Percentiles rank a stretch among this genome's conserved stretches.
Evolutionary conservation across 1,140 invertebrate genomes (phyloP).

Genomic region (Cherax quadricarinatus): DNA sequence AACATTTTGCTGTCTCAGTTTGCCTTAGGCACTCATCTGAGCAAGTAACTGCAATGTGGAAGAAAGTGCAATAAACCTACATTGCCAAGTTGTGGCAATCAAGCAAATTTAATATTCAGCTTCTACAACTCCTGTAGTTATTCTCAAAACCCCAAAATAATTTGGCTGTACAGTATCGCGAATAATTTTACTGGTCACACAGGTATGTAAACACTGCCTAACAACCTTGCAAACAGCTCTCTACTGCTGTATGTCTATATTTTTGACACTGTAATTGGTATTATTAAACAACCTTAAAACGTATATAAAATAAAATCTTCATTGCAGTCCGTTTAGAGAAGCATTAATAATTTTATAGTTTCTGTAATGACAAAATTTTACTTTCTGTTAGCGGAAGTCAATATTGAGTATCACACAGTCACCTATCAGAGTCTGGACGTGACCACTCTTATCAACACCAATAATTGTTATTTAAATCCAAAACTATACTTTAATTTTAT

Average conservation of each 20-base stretch:
- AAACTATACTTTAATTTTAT: no score
- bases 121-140: neutral
- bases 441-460: no score
- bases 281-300: neutral
- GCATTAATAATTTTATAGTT: neutral
- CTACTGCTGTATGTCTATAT: neutral
- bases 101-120: neutral
- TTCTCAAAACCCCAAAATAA: neutral
- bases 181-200: neutral
- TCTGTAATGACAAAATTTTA: neutral
- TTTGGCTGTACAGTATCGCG: neutral
- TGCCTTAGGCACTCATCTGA: neutral
- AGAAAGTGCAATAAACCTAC: neutral
- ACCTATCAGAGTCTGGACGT: no score
- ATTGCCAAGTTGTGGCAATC: neutral
- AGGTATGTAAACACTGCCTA: neutral
- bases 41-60: neutral
- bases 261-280: conserved; percentile 1
- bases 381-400: neutral
- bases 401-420: neutral
- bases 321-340: neutral
- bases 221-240: neutral
- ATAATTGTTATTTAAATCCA: no score
- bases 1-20: neutral
- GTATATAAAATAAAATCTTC: neutral